These are phyloP conservation scores for Coelopa pilipes DNA, from an alignment of 2,888 invertebrate species.

Conservation along the genomic window DNA sequence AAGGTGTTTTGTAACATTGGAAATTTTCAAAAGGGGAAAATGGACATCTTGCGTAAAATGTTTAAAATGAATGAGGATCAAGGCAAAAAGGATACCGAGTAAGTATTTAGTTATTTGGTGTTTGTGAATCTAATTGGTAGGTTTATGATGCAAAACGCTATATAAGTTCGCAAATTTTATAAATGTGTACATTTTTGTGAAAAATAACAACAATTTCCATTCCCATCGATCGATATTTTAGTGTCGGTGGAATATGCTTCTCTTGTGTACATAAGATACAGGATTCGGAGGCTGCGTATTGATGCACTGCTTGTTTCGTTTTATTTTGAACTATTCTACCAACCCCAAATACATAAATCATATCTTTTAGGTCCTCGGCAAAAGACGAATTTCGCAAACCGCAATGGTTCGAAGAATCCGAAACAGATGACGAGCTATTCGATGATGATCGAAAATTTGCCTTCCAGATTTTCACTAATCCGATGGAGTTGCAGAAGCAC, in stretches of 20 bases:
- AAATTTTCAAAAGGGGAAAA: conserved; percentile 36
- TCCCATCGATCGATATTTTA: conserved; percentile 24
- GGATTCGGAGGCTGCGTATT: conserved; percentile 34
- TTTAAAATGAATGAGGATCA: conserved; percentile 52
- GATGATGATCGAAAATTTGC: conserved; percentile 65
- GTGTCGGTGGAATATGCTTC: background rate
- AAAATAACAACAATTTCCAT: background rate
- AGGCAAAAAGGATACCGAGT: conserved; percentile 47
- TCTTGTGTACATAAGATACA: conserved; percentile 4
- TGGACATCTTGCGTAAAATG: conserved; percentile 61
- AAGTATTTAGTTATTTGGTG: conserved; percentile 42
- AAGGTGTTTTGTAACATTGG: conserved; percentile 27
- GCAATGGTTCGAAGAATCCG: conserved; percentile 66
- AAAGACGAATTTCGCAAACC: conserved; percentile 67
- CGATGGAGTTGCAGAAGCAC: conserved; percentile 71
- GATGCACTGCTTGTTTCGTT: background rate
- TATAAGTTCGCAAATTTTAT: conserved; percentile 28
- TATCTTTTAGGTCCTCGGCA: conserved; percentile 46
- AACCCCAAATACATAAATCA: too few relatives aligned
- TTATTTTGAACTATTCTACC: background rate
- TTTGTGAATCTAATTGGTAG: background rate
- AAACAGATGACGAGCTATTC: conserved; percentile 66
- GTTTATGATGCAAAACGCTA: background rate
- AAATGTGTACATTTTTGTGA: conserved; percentile 34
- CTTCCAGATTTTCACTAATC: conserved; percentile 72